Conservation (phyloP, 2,888 invertebrate genomes). For the Adelognathus sp. region DNA sequence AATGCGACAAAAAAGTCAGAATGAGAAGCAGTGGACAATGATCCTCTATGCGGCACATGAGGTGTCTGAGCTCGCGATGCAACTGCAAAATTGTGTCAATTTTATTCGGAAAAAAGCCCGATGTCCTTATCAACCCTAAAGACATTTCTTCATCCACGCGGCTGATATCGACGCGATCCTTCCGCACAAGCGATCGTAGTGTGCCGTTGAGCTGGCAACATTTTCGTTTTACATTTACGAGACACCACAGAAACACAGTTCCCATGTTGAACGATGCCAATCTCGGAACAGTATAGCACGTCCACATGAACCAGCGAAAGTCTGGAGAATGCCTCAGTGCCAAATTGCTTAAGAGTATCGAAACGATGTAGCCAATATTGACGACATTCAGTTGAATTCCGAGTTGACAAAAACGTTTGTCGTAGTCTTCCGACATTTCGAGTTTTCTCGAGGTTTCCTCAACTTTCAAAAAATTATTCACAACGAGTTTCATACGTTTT, state of each 20-base stretch:
- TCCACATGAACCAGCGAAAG: background rate
- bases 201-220: conserved; percentile 37
- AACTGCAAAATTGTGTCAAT: conserved; percentile 14
- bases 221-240: conserved; percentile 15
- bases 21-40: background rate
- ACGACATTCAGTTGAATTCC: background rate
- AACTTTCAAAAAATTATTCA: background rate
- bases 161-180: background rate
- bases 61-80: conserved; percentile 29
- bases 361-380: background rate
- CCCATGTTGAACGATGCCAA: background rate
- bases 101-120: background rate
- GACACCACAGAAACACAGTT: conserved; percentile 22
- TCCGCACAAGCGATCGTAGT: conserved; percentile 1
- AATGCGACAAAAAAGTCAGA: background rate
- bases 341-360: background rate
- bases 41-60: background rate
- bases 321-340: background rate
- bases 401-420: background rate
- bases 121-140: conserved; percentile 19
- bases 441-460: conserved; percentile 22
- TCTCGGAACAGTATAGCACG: background rate
- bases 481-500: conserved; percentile 4
- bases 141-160: background rate
- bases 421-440: conserved; percentile 1